Base-by-base conservation (phyloP, 2,113 vertebrate species). In the Vulpes vulpes region DNA sequence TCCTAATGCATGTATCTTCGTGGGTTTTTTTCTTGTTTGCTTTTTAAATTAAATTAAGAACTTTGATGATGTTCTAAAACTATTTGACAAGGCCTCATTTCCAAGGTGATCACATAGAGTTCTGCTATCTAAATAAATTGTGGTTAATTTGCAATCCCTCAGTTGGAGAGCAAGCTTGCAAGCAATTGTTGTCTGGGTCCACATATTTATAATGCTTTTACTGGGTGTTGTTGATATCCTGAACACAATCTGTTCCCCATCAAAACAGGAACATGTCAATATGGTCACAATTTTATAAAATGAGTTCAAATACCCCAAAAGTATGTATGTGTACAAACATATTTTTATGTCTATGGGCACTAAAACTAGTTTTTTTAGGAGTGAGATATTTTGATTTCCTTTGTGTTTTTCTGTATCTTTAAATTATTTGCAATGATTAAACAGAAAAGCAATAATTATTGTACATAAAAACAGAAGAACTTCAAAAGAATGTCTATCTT, bases 41-140 rank as follows among this genome's bases (percentile, higher is more conserved):
- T 53, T 73, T 69, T 74, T 32, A 78, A 90, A 87, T 74, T 32
- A 78, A 90, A 87, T 71, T 65, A 95, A 93, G 27, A 93, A 69
- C 6, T 64, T 85, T 49, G 64, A 43, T 74, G 49, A 30, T 25
- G n/a, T 30, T 53, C 10, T 65, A 76, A 49, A 76, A 83, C 19
- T 35, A n/a, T 73, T 81, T 23, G 38, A 38, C 27, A 12, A 20
- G 38, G 16, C 38, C 60, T 65, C 15, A 35, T 90, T 87, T 90
- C 23, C 49, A 65, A 89, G 30, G 25, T 20, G 25, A 19, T 25
- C 79, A 60, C 49, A 14, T 10, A 38, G 55, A 60, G 11, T 69
- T 90, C 35, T 94, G 22, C 53, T 57, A 20, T 59, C 59, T 57
- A 80, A 62, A 73, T 88, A 55, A 85, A n/a, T 38, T 38, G 3